Conservation (phyloP, 2,113 vertebrate species). For the Chiloscyllium plagiosum region DNA sequence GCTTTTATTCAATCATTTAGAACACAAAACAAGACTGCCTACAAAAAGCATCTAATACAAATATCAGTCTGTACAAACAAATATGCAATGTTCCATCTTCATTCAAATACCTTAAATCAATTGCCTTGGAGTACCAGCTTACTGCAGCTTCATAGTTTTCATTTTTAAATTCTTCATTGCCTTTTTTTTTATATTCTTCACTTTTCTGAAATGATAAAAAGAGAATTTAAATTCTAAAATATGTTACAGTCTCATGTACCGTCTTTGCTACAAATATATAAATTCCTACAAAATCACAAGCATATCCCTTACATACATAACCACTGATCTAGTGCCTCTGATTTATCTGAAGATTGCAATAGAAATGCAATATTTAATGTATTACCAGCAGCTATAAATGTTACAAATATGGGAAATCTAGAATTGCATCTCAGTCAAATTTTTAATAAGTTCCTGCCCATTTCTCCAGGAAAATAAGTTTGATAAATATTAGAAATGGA, state of each 20-base stretch:
- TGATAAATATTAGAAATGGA: background rate
- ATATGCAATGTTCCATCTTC: background rate
- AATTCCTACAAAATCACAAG: background rate
- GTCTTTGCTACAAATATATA: background rate
- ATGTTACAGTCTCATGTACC: background rate
- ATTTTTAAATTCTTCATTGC: slow-evolving; percentile 73
- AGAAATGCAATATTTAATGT: background rate
- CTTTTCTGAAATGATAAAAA: slow-evolving; percentile 60
- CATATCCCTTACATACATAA: background rate
- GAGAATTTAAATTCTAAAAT: background rate
- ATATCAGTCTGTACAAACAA: background rate
- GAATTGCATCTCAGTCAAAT: background rate
- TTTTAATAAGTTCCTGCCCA: background rate
- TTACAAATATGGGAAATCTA: background rate
- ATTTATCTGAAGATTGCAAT: background rate
- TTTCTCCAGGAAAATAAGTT: background rate
- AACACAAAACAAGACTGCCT: background rate
- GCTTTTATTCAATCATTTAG: background rate
- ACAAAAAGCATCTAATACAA: background rate
- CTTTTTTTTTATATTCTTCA: slow-evolving; percentile 70
- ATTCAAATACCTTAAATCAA: slow-evolving; percentile 69
- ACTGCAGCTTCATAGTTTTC: slow-evolving; percentile 64
- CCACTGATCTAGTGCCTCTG: background rate
- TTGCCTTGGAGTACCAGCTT: slow-evolving; percentile 72
- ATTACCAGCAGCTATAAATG: background rate